Conservation (phyloP, 1,140 invertebrate genomes). For the Euschistus heros region DNA sequence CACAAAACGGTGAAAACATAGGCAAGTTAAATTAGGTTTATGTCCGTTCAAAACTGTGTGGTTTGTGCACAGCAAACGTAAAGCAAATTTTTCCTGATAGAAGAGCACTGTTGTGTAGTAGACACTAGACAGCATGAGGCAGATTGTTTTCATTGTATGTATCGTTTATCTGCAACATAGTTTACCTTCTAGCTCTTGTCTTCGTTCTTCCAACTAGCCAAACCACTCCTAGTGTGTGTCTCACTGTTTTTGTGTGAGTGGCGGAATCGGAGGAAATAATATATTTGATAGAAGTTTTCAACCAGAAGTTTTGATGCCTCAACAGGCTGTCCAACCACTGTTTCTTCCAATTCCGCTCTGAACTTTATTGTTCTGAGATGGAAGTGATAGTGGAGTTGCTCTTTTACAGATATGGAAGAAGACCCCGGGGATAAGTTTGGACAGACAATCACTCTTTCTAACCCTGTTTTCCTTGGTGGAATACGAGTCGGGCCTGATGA, state of each 20-base stretch:
- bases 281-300: neutral
- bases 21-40: neutral
- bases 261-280: conserved; percentile 16
- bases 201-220: conserved; percentile 1
- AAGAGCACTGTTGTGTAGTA: neutral
- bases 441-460: conserved; percentile 12
- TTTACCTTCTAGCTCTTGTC: conserved; percentile 1
- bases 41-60: neutral
- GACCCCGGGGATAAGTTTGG: conserved; percentile 20
- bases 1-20: conserved; percentile 10
- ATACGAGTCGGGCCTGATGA: conserved; percentile 12
- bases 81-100: neutral
- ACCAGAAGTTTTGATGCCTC: neutral
- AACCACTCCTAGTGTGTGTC: neutral
- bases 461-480: neutral
- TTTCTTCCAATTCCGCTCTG: conserved; percentile 14
- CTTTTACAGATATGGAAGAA: conserved; percentile 24
- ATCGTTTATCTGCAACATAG: neutral
- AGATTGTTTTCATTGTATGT: neutral
- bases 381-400: conserved; percentile 14
- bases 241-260: neutral
- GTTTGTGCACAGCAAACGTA: neutral
- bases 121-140: neutral
- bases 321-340: neutral
- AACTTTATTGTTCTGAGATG: neutral